Evolutionary conservation across 1,140 invertebrate species (phyloP), one percentile per base, ranked within the genome.

Genomic region (Philopotamus ludificatus): DNA sequence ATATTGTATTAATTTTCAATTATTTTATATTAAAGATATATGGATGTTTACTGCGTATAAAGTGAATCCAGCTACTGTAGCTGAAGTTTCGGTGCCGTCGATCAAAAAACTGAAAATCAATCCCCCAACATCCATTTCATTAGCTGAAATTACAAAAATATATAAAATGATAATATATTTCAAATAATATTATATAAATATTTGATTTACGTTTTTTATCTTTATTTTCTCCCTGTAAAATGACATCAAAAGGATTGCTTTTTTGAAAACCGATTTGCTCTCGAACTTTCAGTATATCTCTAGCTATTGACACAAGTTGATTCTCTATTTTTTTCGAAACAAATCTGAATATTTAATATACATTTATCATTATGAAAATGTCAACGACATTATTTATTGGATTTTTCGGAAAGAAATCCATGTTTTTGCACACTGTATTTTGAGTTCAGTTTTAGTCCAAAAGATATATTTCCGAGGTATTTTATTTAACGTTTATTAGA

Each of bases 11-110:
- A 18, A 20, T n/a, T 41, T 4, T 16, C 12, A 16, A 7, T n/a
- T 44, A 12, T 22, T 16, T 15, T 42, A 58, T 26, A 42, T 3
- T 23, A 58, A 21, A 18, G 15, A 8, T 4, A n/a, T 47, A n/a
- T 45, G n/a, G 25, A 25, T 25, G 15, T 45, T 20, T 25, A 70
- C 69, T 28, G 63, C 55, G 41, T 59, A 70, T 3, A 70, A 26
- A 1, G 53, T 49, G 21, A 63, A 70, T 22, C 44, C 45, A 16
- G 63, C 12, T 9, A 63, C 45, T 12, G 60, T 62, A 62, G 65
- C 51, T 16, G 65, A 67, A n/a, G 69, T 70, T 50, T 70, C 69
- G 3, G 63, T 63, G 3, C 65, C 69, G 41, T 70, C 69, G 0
- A 58, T 49, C 1, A 70, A 57, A 41, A 65, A 67, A 25, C 66